Evolutionary conservation across 2,888 invertebrate genomes (phyloP), one percentile per base, ranked within the genome.

Genomic region (Criorhina ranunculi): DNA sequence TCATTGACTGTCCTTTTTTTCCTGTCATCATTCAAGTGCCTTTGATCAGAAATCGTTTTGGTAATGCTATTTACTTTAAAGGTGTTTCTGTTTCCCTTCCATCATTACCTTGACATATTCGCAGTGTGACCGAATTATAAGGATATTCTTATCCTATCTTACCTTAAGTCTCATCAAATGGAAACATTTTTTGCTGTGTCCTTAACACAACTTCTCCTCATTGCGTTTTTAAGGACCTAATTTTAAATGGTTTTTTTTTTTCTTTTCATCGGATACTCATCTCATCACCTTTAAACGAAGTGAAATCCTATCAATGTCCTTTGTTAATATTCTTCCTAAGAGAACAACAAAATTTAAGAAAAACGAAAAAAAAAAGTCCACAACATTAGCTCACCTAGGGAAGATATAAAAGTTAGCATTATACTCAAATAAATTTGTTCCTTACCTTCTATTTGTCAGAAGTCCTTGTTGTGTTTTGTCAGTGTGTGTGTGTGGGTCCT

Each of bases 21-120:
- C n/a, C 5, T 12, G 5, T 46, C 11, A 1, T 40, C 8, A 7
- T 49, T n/a, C n/a, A 33, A 33, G 29, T 9, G n/a, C 33, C 11
- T 64, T 64, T 46, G 12, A 35, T 44, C 1, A 15, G 8, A 46
- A 49, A 46, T 17, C 17, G 11, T 35, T 46, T 46, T 35, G 4
- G 19, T 33, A 64, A 17, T 44, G 59, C 29, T 51, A 29, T 60
- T 29, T 60, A 2, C 44, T 44, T 42, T 29, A 29, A 15, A 42
- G 29, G 40, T 19, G 40, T 19, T 42, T n/a, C 19, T 40, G 19
- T 60, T 31, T 46, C 24, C 0, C 44, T 46, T 62, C 40, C 51
- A 29, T 67, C 67, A 42, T 53, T 35, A 31, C 42, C n/a, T 40
- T 42, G 67, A 17, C 42, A 55, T 53, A 67, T 67, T 53, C 53